Evolutionary conservation across 1,140 invertebrate species (phyloP), one percentile per base, ranked within the genome.

Genomic region (Cepaea nemoralis): DNA sequence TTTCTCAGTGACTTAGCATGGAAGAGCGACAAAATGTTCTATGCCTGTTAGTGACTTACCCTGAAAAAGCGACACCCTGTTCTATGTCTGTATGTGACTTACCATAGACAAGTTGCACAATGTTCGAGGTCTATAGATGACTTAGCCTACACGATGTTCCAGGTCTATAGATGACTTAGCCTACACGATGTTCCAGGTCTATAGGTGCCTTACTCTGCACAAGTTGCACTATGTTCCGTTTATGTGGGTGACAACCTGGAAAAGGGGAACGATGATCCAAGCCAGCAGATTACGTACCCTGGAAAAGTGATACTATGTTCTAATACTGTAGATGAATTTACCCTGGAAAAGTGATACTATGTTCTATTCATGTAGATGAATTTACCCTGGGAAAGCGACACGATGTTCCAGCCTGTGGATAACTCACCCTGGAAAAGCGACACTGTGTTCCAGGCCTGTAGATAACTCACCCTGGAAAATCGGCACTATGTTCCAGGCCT

Each of bases 261-360:
- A 98, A 79, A 99, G 95, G 0, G 97, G 98, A 24, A 97, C 97
- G 86, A 99, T 98, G 92, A 97, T 97, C 92, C 99, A 99, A 6
- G 98, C 96, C 1, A 97, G 96, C 14, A 99, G 92, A n/a, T n/a
- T n/a, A n/a, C n/a, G 14, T n/a, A 16, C 14, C 50, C 14, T 14
- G 14, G 50, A n/a, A 55, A 16, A 55, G 50, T n/a, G 50, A n/a
- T 14, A 14, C 50, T 16, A 14, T 55, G 50, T n/a, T n/a, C 14
- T 14, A 55, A 16, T 55, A 16, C 50, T 55, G 50, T 16, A 14
- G n/a, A 14, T 14, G 14, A 16, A 14, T 55, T 14, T 16, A 55
- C 14, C 50, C 14, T 14, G n/a, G 50, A n/a, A 55, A 55, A 55
- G n/a, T 16, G 14, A 55, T 16, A 55, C 50, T n/a, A 16, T 55